phyloP scores from a whole-genome alignment of 2,113 vertebrate species.

The Oophaga pumilio region DNA sequence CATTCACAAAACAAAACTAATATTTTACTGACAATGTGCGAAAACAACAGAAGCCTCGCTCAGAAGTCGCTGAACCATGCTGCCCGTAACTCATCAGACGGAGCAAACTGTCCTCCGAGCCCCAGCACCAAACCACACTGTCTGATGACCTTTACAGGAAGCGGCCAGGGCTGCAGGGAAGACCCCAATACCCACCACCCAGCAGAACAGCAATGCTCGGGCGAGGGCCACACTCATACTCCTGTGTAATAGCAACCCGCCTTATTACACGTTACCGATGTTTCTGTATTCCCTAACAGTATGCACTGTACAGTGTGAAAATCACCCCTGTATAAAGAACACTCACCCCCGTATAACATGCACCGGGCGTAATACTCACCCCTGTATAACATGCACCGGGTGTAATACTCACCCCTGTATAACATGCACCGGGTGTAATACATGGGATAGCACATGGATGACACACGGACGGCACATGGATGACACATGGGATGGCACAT shows the following conservation, averaged over 20 bases:
- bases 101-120: background rate
- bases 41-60: slow-evolving; percentile 85
- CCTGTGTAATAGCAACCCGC: background rate
- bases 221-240: background rate
- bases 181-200: background rate
- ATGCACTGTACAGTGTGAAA: too few relatives aligned
- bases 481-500: too few relatives aligned
- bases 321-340: too few relatives aligned
- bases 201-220: background rate
- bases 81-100: slow-evolving; percentile 59
- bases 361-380: too few relatives aligned
- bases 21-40: slow-evolving; percentile 95
- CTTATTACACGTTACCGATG: too few relatives aligned
- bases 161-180: background rate
- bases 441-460: too few relatives aligned
- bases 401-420: too few relatives aligned
- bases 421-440: too few relatives aligned
- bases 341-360: too few relatives aligned
- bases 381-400: too few relatives aligned
- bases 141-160: background rate
- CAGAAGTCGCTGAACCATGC: slow-evolving; percentile 80
- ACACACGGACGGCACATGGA: too few relatives aligned
- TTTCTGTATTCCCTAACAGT: too few relatives aligned
- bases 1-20: slow-evolving; percentile 84
- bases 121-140: background rate